Evolutionary conservation across 2,113 vertebrate species (phyloP), one percentile per base, ranked within the genome.

Genomic region (Ageneiosus marmoratus): DNA sequence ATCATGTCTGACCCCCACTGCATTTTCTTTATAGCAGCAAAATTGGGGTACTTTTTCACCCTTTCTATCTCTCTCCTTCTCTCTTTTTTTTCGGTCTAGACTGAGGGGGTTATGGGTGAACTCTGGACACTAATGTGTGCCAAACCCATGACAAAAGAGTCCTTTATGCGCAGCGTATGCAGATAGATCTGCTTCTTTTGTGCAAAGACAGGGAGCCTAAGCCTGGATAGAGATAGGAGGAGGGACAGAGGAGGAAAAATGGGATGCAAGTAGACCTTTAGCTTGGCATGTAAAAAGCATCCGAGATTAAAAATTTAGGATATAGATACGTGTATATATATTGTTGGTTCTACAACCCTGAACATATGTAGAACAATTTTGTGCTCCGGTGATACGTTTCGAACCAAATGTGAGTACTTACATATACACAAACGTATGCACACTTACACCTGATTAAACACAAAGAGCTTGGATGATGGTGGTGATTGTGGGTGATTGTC

Each of bases 151-250:
- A 95, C 94, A 95, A 95, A 95, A 95, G 93, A 91, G 88, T 89
- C 91, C 94, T 95, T 94, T 95, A 94, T 94, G 93, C 93, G 88
- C 91, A 92, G 92, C 92, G 91, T 94, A 94, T 93, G 89, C 89
- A 93, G 90, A 94, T 93, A 93, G 93, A 93, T 91, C 90, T 91
- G 91, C 91, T 88, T 91, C 90, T 92, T 93, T 94, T 94, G 93
- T 94, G 92, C 90, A 89, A 90, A 92, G 91, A 94, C 92, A 91
- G 93, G 91, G 93, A 92, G 91, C 93, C 92, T 93, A 91, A 89
- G 92, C 92, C 88, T 92, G 92, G 89, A 89, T 88, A 82, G 86
- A 87, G 89, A 67, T 88, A 87, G 86, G 82, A 88, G 88, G 86
- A 85, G 77, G 82, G 88, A 88, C 87, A 85, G 84, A 69, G 41